Base-by-base conservation (phyloP, 2,113 vertebrate genomes). In the Paraplagusia blochii region DNA sequence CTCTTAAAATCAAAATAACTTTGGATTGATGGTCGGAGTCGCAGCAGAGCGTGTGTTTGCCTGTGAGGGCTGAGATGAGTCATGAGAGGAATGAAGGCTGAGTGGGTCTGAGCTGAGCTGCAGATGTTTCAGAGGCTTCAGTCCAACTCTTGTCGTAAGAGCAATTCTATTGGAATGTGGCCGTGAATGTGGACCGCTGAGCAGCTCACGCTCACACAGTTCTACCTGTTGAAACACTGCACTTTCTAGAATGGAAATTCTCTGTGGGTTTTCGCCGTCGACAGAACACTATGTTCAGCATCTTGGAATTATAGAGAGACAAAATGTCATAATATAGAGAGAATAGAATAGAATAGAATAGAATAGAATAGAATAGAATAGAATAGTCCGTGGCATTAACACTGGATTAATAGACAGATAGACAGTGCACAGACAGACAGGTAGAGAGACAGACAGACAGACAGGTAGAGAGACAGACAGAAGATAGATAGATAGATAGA, bases 161-260 rank as follows among this genome's bases (percentile, higher is more conserved):
- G 38, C 48, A 14, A 70, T 81, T 56, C 14, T 51, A 49, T 9
- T 69, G 79, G 81, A 82, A 84, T 79, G 79, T 14, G n/a, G 62
- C 35, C 3, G 44, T 68, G 55, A 50, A 29, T 29, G 22, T n/a
- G 47, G 47, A 61, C 46, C 39, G 59, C 17, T 29, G 63, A 62
- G 2, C 29, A 42, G 73, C 65, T 50, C 69, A 52, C 36, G 19
- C 57, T 52, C 49, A 34, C 17, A 17, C 29, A 39, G 47, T 38
- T 10, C 69, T 57, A 67, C 19, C 0, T 59, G 53, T 52, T 29
- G 19, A 59, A 34, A 40, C 58, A 40, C 17, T n/a, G 33, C 50
- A 14, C 9, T 33, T 29, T 56, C 1, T 13, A 16, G 13, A 48
- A n/a, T 9, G 42, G 40, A 5, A 11, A 6, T 10, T 22, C 33